Evolutionary conservation across 2,797 vertebrate species (phyloP).

Genomic region (Thripadectes ignobilis): DNA sequence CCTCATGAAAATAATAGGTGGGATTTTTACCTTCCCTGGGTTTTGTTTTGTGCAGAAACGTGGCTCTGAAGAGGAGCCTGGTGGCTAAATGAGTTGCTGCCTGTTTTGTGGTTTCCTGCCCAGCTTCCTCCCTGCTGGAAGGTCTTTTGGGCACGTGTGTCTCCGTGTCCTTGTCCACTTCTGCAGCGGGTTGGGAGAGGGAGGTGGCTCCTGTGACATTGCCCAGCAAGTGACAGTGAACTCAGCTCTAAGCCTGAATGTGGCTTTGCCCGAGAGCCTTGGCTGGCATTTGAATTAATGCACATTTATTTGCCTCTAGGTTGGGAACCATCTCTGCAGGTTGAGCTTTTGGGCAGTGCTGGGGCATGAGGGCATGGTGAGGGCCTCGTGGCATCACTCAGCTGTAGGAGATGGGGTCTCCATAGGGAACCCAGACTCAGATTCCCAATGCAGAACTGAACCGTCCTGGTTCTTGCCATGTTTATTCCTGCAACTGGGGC

Average conservation of each 20-base stretch:
- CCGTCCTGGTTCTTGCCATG: too few species aligned
- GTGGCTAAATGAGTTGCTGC: background rate
- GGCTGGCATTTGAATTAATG: accelerated
- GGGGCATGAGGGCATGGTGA: background rate
- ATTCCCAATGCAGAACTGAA: accelerated
- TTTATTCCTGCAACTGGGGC: accelerated
- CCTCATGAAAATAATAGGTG: background rate
- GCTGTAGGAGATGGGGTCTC: background rate
- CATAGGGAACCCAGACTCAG: background rate
- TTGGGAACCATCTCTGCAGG: background rate
- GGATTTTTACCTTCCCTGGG: background rate
- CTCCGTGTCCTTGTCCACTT: background rate
- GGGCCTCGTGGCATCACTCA: background rate
- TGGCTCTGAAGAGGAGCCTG: background rate
- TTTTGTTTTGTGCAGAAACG: background rate
- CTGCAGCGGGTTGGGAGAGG: background rate
- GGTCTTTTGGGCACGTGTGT: background rate
- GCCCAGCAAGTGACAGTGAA: background rate
- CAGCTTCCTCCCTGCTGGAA: background rate
- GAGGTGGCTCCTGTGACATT: background rate
- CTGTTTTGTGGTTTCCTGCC: background rate
- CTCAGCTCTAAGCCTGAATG: accelerated
- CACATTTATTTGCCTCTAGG: background rate
- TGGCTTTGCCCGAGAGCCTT: background rate
- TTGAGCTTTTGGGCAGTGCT: accelerated